These are phyloP conservation scores for Tethea ocularis DNA, from an alignment of 2,888 invertebrate species.

Conservation along the genomic window DNA sequence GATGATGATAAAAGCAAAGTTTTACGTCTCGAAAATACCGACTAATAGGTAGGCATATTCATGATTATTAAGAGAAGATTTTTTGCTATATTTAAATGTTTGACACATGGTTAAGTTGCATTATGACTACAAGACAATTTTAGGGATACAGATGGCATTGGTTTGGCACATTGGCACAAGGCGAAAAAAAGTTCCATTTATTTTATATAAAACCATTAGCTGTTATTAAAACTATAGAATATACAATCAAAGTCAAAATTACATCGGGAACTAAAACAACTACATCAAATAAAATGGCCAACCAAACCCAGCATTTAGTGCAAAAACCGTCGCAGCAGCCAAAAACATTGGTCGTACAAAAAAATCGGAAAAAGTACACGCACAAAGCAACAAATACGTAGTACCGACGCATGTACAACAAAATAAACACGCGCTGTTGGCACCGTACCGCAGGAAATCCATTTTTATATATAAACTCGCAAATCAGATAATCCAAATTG, in stretches of 20 bases:
- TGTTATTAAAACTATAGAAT: not conserved
- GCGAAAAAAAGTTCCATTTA: too few species aligned
- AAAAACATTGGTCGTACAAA: slow-evolving; percentile 1
- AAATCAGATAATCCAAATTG: slow-evolving; percentile 82
- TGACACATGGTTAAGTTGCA: too few species aligned
- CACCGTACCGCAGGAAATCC: slow-evolving; percentile 43
- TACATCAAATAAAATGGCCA: not conserved
- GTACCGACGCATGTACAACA: slow-evolving; percentile 24
- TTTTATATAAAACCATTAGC: too few species aligned
- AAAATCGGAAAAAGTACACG: slow-evolving; percentile 6
- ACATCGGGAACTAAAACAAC: not conserved
- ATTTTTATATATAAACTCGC: slow-evolving; percentile 70
- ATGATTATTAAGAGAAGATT: too few species aligned
- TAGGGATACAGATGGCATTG: too few species aligned
- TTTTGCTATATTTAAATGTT: too few species aligned
- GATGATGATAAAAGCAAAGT: too few species aligned
- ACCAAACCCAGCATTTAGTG: not conserved
- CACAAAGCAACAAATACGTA: slow-evolving; percentile 12
- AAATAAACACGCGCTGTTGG: slow-evolving; percentile 36
- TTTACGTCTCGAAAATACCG: not conserved
- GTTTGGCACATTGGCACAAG: too few species aligned
- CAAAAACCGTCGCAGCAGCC: not conserved
- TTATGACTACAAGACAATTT: too few species aligned
- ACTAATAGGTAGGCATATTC: not conserved
- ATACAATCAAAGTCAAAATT: not conserved